A percentile compares a stretch with the other conserved stretches of the same genome.
Evolutionary conservation across 2,888 invertebrate species (phyloP).

Genomic region (Himalopsyche tibetana): DNA sequence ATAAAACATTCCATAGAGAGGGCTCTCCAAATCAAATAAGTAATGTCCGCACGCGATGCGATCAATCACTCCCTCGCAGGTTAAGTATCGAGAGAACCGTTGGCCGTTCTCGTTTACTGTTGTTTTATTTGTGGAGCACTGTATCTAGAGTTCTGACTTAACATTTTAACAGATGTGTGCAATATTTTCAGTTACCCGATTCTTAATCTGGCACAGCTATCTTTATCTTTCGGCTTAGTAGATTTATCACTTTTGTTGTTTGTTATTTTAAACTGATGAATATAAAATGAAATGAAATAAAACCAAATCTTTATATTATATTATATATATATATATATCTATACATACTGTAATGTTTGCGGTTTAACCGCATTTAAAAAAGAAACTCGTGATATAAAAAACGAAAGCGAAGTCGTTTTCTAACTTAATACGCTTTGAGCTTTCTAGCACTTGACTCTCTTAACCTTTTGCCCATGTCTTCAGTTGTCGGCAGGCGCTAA

Average conservation of each 20-base stretch:
- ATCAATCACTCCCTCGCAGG: background rate
- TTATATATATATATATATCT: background rate
- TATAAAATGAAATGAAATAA: constrained; percentile 8
- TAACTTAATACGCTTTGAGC: constrained; percentile 53
- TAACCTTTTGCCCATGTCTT: constrained; percentile 47
- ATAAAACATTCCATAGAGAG: constrained; percentile 8
- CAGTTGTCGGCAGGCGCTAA: constrained; percentile 60
- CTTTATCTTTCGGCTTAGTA: constrained; percentile 28
- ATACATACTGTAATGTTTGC: constrained; percentile 1
- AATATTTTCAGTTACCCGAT: background rate
- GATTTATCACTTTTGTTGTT: constrained; percentile 47
- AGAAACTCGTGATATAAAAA: constrained; percentile 17
- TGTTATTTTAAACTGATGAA: constrained; percentile 45
- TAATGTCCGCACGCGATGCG: background rate
- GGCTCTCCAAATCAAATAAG: constrained; percentile 41
- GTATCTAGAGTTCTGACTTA: constrained; percentile 41
- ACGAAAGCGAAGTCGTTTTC: constrained; percentile 17
- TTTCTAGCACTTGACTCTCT: constrained; percentile 47
- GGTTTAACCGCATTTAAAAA: background rate
- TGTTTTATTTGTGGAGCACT: constrained; percentile 51
- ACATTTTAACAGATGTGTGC: constrained; percentile 44
- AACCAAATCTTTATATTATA: background rate
- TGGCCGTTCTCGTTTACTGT: background rate
- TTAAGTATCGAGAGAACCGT: background rate
- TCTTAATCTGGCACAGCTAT: constrained; percentile 28